Conservation (phyloP, 2,888 invertebrate genomes). For the Ormia ochracea region DNA sequence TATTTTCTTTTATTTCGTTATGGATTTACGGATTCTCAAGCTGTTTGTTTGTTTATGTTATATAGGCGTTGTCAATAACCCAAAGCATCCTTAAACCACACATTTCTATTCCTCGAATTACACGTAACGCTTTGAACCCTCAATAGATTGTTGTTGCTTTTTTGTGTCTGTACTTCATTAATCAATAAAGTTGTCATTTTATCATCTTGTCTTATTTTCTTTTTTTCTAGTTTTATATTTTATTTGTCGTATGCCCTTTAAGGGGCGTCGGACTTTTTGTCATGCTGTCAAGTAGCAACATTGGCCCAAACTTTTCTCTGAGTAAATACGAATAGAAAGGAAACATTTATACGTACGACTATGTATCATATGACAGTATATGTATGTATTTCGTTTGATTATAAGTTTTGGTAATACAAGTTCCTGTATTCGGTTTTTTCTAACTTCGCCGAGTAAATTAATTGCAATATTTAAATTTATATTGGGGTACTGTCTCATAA, state of each 20-base stretch:
- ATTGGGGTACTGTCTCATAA: no score
- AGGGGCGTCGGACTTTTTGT: slow-evolving; percentile 24
- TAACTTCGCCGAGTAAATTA: no score
- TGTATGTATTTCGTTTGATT: no score
- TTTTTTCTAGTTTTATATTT: background rate
- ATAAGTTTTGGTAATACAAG: no score
- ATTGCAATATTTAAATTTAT: no score
- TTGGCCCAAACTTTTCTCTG: slow-evolving; percentile 7
- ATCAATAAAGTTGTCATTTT: slow-evolving; percentile 46
- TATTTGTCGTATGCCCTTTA: slow-evolving; percentile 8
- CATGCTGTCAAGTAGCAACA: slow-evolving; percentile 43
- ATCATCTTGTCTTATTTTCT: background rate
- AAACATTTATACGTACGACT: background rate
- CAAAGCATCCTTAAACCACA: slow-evolving; percentile 4
- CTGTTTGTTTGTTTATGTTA: background rate
- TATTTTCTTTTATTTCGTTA: no score
- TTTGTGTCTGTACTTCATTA: slow-evolving; percentile 40
- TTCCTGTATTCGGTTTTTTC: no score
- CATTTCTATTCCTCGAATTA: slow-evolving; percentile 51
- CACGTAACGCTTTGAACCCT: slow-evolving; percentile 48
- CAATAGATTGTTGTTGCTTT: slow-evolving; percentile 35
- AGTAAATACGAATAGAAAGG: background rate
- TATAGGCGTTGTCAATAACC: background rate
- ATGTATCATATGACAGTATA: no score
- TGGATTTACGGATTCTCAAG: no score